A percentile compares a stretch with the other conserved stretches of the same genome.
Conservation (phyloP, 2,888 invertebrate species). For the Brassicogethes aeneus region DNA sequence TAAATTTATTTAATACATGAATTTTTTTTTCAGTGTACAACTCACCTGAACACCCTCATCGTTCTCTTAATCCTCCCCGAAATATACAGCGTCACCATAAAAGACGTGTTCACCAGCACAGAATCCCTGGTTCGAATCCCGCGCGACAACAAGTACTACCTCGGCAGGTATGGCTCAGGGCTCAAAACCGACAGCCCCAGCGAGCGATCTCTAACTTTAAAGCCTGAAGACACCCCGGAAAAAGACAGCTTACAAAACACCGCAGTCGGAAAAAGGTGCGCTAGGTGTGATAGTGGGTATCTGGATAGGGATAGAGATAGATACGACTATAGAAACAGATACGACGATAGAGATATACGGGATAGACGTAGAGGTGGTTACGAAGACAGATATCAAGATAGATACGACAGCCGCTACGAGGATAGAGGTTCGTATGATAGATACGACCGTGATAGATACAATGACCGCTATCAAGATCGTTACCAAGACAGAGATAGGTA, state of each 20-base stretch:
- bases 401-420: constrained; percentile 4
- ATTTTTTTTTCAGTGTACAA: neutral
- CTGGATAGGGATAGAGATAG: constrained; percentile 5
- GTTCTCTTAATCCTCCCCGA: neutral
- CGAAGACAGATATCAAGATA: constrained; percentile 23
- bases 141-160: constrained; percentile 14
- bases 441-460: constrained; percentile 21
- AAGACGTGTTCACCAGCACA: constrained; percentile 14
- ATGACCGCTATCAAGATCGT: constrained; percentile 22
- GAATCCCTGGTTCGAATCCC: constrained; percentile 11
- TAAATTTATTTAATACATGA: neutral
- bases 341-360: constrained; percentile 10
- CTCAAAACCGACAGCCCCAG: neutral
- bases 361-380: constrained; percentile 15
- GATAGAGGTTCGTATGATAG: constrained; percentile 17
- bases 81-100: constrained; percentile 8
- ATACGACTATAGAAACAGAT: constrained; percentile 8
- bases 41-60: neutral
- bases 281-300: constrained; percentile 11
- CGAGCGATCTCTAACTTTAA: constrained; percentile 8
- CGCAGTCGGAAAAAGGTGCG: constrained; percentile 15
- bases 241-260: constrained; percentile 8
- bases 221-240: constrained; percentile 17
- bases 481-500: constrained; percentile 10
- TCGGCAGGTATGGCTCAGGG: constrained; percentile 10